Base-by-base conservation (phyloP, 2,113 vertebrate species). In the Pterocles gutturalis region DNA sequence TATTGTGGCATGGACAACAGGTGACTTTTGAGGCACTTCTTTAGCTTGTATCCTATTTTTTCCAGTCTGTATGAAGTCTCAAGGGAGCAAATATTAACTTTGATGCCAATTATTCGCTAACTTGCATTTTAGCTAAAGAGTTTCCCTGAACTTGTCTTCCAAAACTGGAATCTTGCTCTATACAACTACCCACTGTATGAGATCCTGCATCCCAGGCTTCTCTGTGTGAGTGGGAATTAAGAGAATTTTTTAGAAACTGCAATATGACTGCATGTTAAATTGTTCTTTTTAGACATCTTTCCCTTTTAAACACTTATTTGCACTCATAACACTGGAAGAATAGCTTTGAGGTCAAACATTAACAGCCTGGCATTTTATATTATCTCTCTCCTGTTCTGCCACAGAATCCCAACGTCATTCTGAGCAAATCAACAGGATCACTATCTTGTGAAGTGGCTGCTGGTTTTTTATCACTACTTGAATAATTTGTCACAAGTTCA, bases 1-100 rank as follows among this genome's bases (percentile, higher is more conserved):
- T 1, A 26, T 31, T 38, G 51, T 4, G 0, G 3, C 3, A 19
- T 76, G 17, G 36, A 6, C 11, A 53, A 17, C 16, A 36, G 15
- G 13, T 13, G 22, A 13, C 9, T 53, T 89, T 51, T 60, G 38
- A 78, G n/a, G 18, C 10, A n/a, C 3, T 34, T 78, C 18, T 55
- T 67, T 13, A 69, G 17, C 2, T 67, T 72, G 11, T 57, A 49
- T 82, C 15, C 6, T 36, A 5, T 33, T 64, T 71, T 87, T 87
- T 48, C 26, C 26, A 17, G 8, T 21, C 13, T 67, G 5, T 24
- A 54, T 51, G 19, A 75, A 57, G 14, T 17, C 29, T 25, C 22
- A 24, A 26, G 17, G 31, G 22, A 65, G 21, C 11, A 87, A 91
- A 41, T 84, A 34, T 20, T 61, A 29, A 7, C 2, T 2, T 15